phyloP scores from a whole-genome alignment of 2,797 vertebrate genomes.

The Amphiprion clarkii region DNA sequence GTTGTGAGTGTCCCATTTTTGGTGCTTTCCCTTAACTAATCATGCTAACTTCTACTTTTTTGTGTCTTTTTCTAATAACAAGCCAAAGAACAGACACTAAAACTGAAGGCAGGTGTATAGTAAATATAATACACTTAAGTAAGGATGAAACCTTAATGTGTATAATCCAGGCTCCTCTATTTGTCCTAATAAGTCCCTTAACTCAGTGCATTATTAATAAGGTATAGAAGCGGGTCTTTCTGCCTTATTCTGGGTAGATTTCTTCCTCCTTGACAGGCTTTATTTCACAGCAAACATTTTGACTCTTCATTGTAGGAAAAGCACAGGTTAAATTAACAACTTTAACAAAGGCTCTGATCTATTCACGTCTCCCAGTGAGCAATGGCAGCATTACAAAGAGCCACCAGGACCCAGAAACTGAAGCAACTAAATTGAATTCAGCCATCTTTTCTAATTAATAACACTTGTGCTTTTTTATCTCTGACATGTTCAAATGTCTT shows the following conservation, averaged over 20 bases:
- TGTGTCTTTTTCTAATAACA: neutral
- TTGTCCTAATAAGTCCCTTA: neutral
- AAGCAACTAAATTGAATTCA: constrained; percentile 2
- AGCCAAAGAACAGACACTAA: neutral
- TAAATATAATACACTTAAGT: neutral
- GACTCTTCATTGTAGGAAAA: constrained; percentile 7
- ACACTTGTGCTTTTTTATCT: constrained; percentile 3
- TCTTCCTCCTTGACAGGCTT: neutral
- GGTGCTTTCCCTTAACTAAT: neutral
- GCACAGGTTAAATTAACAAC: neutral
- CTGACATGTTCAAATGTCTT: constrained; percentile 15
- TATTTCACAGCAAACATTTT: constrained; percentile 3
- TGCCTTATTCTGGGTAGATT: neutral
- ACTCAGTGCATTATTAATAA: constrained; percentile 4
- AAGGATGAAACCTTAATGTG: neutral
- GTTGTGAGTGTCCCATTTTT: too few relatives aligned
- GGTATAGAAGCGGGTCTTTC: neutral
- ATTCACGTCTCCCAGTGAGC: neutral
- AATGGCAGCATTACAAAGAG: constrained; percentile 11
- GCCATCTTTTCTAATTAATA: constrained; percentile 7
- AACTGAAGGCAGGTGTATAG: neutral
- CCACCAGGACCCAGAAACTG: neutral
- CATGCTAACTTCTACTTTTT: constrained; percentile 1
- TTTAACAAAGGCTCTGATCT: constrained; percentile 10
- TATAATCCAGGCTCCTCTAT: neutral